Evolutionary conservation across 2,113 vertebrate species (phyloP), one percentile per base, ranked within the genome.

Genomic region (Rallus limicola): DNA sequence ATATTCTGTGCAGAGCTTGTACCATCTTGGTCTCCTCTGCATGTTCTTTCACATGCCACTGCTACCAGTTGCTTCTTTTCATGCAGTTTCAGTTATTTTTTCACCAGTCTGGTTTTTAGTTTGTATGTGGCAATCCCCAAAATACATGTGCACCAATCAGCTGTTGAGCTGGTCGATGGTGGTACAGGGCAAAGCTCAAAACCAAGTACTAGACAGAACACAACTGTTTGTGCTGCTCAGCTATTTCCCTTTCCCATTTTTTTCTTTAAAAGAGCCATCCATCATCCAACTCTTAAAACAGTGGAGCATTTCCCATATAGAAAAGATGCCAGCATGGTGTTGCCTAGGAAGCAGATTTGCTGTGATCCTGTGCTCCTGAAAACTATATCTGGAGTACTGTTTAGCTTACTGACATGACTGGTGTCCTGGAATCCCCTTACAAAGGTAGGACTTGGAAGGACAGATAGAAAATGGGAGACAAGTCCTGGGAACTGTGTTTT

Each of bases 71-170:
- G 31, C 23, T 79, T 48, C 16, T 82, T 11, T 74, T 55, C 4
- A 2, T 17, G 24, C 3, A 24, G 14, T 71, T 86, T 68, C 29
- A 42, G 46, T n/a, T 58, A 28, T n/a, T 71, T 46, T 21, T 52
- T 67, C 38, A 15, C 52, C 23, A 8, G 2, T 74, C 25, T 64
- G 31, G 10, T 77, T 65, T 60, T 64, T 36, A 1, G 1, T 4
- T 46, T 2, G 0, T 36, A 6, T 28, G 4, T 6, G 11, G 13
- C 14, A 40, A 50, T 40, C 25, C 9, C 21, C 26, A 52, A 46
- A 65, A 46, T 40, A 34, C 0, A 1, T 28, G 11, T 13, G 4
- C 13, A 8, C 12, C n/a, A 20, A 69, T 17, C 23, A 72, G 8
- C 29, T 25, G 1, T 24, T 50, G 63, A 93, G 65, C n/a, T 44